Evolutionary conservation across 2,888 invertebrate species (phyloP), one percentile per base, ranked within the genome.

Genomic region (Synergus itoensis): DNA sequence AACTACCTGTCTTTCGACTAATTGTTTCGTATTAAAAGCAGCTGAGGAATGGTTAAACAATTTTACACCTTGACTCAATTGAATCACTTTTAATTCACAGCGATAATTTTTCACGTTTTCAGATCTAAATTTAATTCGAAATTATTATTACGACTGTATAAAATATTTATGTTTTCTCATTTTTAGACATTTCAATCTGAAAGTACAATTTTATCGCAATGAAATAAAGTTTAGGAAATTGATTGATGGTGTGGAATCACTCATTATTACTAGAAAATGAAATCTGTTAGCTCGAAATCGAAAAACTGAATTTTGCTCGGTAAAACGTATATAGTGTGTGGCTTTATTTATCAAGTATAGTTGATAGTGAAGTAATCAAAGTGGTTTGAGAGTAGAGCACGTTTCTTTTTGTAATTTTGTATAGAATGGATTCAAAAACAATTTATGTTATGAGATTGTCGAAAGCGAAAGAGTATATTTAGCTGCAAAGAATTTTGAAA

Each of bases 1-100:
- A 36, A 12, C 69, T 53, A 73, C 53, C 73, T 73, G 53, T 69
- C 73, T 73, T 73, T 73, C 73, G 73, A 73, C 48, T 73, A 73
- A 73, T 73, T 18, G 73, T 57, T 73, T 53, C 53, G 16, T 53
- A 28, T 36, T 73, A 18, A 16, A 67, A 67, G 36, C 73, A 73
- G 53, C 53, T 36, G 40, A 67, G 4, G 12, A 36, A 73, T 53
- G 53, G 53, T 57, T 48, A 18, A 36, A 41, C 9, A 18, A 16
- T 57, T 57, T 57, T 57, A 9, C 9, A 18, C 57, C 57, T 18
- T 18, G 9, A 18, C 18, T 57, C 18, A 18, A 11, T 57, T 57
- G n/a, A 57, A 9, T 57, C 9, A 18, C 1, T 57, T 18, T 57
- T 9, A 57, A 18, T 57, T 18, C 57, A 57, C 4, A 57, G 57